A percentile compares a stretch with the other conserved stretches of the same genome.
Evolutionary conservation across 2,113 vertebrate genomes (phyloP).

Genomic region (Himantopus leucocephalus): DNA sequence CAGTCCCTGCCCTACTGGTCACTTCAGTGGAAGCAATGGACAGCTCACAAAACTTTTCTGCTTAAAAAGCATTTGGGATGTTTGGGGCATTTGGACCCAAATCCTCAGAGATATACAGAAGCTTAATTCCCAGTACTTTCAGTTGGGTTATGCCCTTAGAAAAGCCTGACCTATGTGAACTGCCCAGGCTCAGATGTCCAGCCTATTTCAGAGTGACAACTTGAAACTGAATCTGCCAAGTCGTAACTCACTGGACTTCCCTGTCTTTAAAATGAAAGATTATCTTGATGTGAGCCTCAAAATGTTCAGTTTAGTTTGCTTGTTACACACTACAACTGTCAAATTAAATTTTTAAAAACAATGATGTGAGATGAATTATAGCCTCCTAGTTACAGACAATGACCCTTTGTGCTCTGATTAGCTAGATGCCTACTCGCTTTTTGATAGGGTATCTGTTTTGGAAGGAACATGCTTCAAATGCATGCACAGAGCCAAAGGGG

Average conservation of each 20-base stretch:
- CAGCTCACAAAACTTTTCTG: not conserved
- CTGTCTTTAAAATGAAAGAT: not conserved
- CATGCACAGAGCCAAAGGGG: not conserved
- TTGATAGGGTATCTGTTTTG: not conserved
- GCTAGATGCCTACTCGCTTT: not conserved
- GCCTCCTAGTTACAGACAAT: not conserved
- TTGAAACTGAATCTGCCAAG: not conserved
- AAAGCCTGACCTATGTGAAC: not conserved
- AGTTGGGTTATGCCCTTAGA: not conserved
- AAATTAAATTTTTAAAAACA: not conserved
- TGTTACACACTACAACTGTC: rapidly evolving
- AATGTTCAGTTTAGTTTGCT: not conserved
- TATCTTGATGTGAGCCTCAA: not conserved
- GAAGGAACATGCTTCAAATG: not conserved
- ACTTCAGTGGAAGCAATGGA: not conserved
- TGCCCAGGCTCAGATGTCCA: not conserved
- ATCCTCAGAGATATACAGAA: not conserved
- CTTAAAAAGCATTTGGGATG: not conserved
- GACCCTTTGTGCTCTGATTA: not conserved
- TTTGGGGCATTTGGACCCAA: not conserved
- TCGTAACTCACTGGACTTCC: rapidly evolving
- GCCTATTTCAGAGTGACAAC: not conserved
- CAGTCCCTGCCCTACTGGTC: not conserved
- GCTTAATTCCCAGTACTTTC: not conserved
- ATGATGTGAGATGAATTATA: not conserved